These are phyloP conservation scores for Acromyrmex echinatior DNA, from an alignment of 1,140 invertebrate genomes.

Conservation along the genomic window DNA sequence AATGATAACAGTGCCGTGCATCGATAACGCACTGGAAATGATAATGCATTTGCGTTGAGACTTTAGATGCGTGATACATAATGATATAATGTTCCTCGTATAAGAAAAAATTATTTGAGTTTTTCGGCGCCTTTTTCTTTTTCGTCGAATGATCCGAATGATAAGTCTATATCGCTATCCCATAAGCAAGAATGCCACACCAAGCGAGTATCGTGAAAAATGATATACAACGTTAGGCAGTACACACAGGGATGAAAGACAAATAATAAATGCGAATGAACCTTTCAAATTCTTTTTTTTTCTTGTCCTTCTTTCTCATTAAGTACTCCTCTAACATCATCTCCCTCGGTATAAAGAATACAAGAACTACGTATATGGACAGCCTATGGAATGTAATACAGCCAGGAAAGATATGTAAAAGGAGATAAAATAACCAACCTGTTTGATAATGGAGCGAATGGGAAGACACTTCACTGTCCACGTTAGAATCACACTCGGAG, in stretches of 20 bases:
- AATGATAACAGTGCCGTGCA: slow-evolving; percentile 9
- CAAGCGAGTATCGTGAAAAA: slow-evolving; percentile 78
- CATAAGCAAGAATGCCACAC: slow-evolving; percentile 82
- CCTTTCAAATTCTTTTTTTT: slow-evolving; percentile 23
- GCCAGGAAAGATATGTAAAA: slow-evolving; percentile 79
- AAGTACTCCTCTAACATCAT: slow-evolving; percentile 64
- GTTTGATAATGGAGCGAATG: slow-evolving; percentile 92
- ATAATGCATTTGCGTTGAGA: slow-evolving; percentile 14
- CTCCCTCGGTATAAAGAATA: slow-evolving; percentile 56
- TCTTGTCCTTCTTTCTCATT: slow-evolving; percentile 29
- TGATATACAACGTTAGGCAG: slow-evolving; percentile 68
- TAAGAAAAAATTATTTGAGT: neutral
- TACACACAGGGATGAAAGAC: slow-evolving; percentile 76
- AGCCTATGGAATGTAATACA: slow-evolving; percentile 71
- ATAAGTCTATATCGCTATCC: slow-evolving; percentile 41
- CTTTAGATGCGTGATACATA: slow-evolving; percentile 13
- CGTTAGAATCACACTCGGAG: slow-evolving; percentile 91
- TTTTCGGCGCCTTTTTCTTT: neutral
- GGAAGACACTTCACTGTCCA: slow-evolving; percentile 93
- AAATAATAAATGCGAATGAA: slow-evolving; percentile 48
- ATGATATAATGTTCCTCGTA: slow-evolving; percentile 15
- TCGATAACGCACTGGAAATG: slow-evolving; percentile 14
- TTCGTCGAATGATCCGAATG: slow-evolving; percentile 6
- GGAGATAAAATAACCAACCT: slow-evolving; percentile 88
- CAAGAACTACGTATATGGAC: slow-evolving; percentile 46